Evolutionary conservation across 2,797 vertebrate genomes (phyloP).

Genomic region (Danio aesculapii): DNA sequence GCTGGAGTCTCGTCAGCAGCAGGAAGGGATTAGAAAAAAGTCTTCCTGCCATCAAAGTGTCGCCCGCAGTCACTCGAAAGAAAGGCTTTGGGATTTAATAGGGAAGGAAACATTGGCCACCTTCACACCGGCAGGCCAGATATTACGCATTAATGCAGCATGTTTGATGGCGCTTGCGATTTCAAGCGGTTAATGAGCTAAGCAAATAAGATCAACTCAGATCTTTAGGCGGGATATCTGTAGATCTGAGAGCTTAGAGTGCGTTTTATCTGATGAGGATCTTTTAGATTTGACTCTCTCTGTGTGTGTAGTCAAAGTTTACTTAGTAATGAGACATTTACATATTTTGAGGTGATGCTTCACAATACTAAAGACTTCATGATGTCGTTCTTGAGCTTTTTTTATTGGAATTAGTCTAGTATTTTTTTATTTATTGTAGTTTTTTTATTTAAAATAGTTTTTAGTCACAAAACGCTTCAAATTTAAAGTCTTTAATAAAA

Average conservation of each 20-base stretch:
- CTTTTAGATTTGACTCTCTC: not conserved
- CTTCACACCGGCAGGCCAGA: conserved; percentile 17
- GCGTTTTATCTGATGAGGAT: not conserved
- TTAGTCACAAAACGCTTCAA: too few relatives aligned
- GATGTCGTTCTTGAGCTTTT: too few relatives aligned
- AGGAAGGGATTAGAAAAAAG: conserved; percentile 40
- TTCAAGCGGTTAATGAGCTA: conserved; percentile 18
- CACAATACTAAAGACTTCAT: too few relatives aligned
- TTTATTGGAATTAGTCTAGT: too few relatives aligned
- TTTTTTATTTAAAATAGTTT: too few relatives aligned
- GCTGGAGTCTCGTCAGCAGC: conserved; percentile 14
- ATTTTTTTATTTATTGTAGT: too few relatives aligned
- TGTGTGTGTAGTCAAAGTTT: not conserved
- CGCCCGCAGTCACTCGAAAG: conserved; percentile 32
- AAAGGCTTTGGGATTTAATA: conserved; percentile 48
- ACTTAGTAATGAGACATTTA: not conserved
- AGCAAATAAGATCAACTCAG: conserved; percentile 4
- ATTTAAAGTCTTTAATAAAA: too few relatives aligned
- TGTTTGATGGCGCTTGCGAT: conserved; percentile 18
- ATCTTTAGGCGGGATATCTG: not conserved
- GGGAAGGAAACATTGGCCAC: conserved; percentile 44
- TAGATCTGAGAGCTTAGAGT: not conserved
- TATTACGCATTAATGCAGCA: not conserved
- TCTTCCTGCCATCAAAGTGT: conserved; percentile 47
- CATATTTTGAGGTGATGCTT: not conserved